Evolutionary conservation across 2,888 invertebrate species (phyloP).

Genomic region (Aradus depressus): DNA sequence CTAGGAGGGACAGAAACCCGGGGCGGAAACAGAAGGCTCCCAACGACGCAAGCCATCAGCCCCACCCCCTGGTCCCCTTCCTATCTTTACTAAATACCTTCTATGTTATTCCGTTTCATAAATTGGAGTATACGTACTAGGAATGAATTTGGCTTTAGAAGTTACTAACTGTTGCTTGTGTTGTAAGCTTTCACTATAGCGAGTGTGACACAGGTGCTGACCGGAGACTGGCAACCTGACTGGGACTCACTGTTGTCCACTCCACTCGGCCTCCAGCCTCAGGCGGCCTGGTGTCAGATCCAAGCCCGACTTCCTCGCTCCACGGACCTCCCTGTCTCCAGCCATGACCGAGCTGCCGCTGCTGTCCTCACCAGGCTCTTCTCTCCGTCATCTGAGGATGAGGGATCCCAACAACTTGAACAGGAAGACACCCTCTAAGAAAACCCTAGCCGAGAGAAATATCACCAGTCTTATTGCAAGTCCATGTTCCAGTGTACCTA

Average conservation of each 20-base stretch:
- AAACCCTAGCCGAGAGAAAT: too few species aligned
- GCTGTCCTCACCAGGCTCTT: conserved; percentile 21
- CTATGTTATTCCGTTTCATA: neutral
- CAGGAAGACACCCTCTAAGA: too few species aligned
- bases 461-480: too few species aligned
- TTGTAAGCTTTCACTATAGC: too few species aligned
- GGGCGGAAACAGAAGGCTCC: too few species aligned
- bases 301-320: conserved; percentile 35
- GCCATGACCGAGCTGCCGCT: conserved; percentile 20
- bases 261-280: conserved; percentile 41
- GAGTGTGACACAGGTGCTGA: conserved; percentile 37
- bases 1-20: too few species aligned
- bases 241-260: conserved; percentile 41
- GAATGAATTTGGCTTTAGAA: neutral
- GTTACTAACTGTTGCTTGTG: neutral
- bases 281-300: conserved; percentile 42
- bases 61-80: too few species aligned
- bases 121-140: neutral
- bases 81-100: neutral
- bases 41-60: too few species aligned
- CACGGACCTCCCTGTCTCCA: conserved; percentile 7
- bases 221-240: conserved; percentile 40
- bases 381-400: conserved; percentile 13
- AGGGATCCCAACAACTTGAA: too few species aligned
- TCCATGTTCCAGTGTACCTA: too few species aligned